Conservation (phyloP, 1,140 invertebrate genomes). For the Drosophila persimilis region DNA sequence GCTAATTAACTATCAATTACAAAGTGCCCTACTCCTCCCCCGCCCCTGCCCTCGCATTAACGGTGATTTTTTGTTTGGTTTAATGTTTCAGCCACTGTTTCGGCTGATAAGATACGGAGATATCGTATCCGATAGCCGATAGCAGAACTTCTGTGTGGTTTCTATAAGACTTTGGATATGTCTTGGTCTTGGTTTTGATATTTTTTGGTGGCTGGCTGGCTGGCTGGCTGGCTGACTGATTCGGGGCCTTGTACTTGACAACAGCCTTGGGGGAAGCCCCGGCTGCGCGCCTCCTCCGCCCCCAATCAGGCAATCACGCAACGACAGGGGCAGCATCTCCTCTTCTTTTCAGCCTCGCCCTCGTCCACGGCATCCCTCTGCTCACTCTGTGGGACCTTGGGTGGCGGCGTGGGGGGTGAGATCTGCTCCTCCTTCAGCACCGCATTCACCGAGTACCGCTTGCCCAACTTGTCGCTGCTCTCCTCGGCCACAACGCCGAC, state of each 20-base stretch:
- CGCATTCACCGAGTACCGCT: constrained; percentile 37
- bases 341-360: constrained; percentile 15
- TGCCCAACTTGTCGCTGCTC: constrained; percentile 40
- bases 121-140: constrained; percentile 18
- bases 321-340: constrained; percentile 29
- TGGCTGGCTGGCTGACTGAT: background rate
- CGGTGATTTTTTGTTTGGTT: constrained; percentile 55
- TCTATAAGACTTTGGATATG: constrained; percentile 29
- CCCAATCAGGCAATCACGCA: constrained; percentile 40
- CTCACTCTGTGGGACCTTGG: background rate
- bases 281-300: background rate
- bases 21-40: no score
- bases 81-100: constrained; percentile 18
- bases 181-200: background rate
- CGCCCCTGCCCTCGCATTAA: constrained; percentile 9
- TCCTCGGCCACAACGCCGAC: constrained; percentile 34
- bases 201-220: no score
- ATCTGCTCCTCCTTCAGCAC: constrained; percentile 6
- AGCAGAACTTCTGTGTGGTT: constrained; percentile 14
- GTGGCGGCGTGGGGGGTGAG: background rate
- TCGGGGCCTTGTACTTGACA: constrained; percentile 1
- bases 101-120: constrained; percentile 59
- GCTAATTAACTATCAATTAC: constrained; percentile 78
- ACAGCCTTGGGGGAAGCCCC: constrained; percentile 28
- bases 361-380: constrained; percentile 4